A percentile compares a stretch with the other conserved stretches of the same genome.
These are phyloP conservation scores for Seriola aureovittata DNA, from an alignment of 2,113 vertebrate species.

Conservation along the genomic window DNA sequence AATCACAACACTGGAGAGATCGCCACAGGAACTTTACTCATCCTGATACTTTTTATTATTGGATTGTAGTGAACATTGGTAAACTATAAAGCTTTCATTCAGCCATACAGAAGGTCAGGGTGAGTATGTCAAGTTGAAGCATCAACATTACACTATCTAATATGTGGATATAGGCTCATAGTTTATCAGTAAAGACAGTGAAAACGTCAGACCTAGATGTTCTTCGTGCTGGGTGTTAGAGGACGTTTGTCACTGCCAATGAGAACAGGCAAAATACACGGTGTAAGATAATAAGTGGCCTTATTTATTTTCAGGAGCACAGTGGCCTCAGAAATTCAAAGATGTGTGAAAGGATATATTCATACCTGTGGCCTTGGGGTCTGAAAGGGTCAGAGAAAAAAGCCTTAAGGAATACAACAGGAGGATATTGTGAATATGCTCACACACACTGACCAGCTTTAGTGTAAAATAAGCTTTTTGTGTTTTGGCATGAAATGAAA, in stretches of 20 bases:
- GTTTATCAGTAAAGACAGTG: too few species aligned
- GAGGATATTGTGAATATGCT: neutral
- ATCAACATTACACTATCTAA: too few species aligned
- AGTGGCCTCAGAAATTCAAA: neutral
- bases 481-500: neutral
- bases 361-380: conserved; percentile 66
- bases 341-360: conserved; percentile 37
- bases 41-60: too few species aligned
- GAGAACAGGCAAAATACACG: neutral
- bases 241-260: neutral
- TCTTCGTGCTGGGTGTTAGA: neutral
- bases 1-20: too few species aligned
- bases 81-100: neutral
- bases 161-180: too few species aligned
- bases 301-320: neutral
- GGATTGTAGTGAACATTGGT: neutral
- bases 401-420: neutral
- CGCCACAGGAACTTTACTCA: too few species aligned
- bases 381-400: conserved; percentile 35
- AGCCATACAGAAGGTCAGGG: neutral
- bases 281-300: neutral
- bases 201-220: too few species aligned
- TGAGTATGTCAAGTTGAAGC: neutral
- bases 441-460: conserved; percentile 1
- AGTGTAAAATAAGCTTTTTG: neutral